Evolutionary conservation across 2,888 invertebrate species (phyloP), one percentile per base, ranked within the genome.

Genomic region (Scelioninae gen. 2): DNA sequence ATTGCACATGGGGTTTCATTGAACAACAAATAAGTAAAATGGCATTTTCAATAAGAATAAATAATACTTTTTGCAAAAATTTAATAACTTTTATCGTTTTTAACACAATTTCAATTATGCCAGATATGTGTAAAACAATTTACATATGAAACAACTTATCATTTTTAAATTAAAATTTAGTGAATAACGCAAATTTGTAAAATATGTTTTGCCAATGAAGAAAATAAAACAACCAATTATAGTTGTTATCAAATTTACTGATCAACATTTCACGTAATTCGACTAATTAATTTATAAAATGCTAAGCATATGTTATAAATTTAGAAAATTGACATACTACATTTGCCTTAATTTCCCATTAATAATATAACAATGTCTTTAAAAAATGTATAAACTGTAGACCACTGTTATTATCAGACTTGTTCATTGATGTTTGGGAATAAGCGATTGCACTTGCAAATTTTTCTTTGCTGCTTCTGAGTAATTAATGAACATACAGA

Each of bases 361-460:
- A 53, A 25, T 55, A 55, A 69, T 22, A 61, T 11, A 61, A 61
- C 35, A 55, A 55, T 55, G 19, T 48, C 15, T 37, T 64, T 58
- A 48, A 58, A 64, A 63, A 63, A 31, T 33, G 33, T 71, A 64
- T 57, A 64, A 71, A 64, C 52, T 57, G 58, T 71, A 63, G 64
- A 71, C 71, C 58, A 58, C 41, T 31, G 50, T 71, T 31, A 37
- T 52, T 58, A 35, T 71, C 71, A 71, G 64, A 71, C 71, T 71
- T 71, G 52, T 58, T 64, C 71, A 50, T 57, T 64, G 58, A 13
- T 63, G 18, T 64, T 64, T 64, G 64, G 64, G 64, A 64, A 71
- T 64, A 64, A 71, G 71, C 64, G 39, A 71, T 71, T 64, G 71
- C 71, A 71, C 71, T 46, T 64, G 70, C 45, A 71, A 64, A 58